Evolutionary conservation across 2,888 invertebrate species (phyloP), one percentile per base, ranked within the genome.

Genomic region (Fragum fragum): DNA sequence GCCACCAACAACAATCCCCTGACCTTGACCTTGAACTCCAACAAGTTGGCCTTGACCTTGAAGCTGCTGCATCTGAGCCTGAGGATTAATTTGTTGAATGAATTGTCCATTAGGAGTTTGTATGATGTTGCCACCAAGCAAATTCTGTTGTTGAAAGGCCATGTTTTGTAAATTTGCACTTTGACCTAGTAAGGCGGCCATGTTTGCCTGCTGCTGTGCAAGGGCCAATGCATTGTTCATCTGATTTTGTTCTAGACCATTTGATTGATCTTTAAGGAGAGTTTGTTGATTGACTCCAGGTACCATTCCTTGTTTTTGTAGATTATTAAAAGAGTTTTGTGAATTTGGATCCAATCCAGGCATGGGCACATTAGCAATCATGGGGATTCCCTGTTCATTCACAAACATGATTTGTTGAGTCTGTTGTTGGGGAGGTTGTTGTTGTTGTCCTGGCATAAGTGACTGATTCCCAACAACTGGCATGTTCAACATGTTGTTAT

Each of bases 371-470:
- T 87, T 89, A 6, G 89, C 89, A 36, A 89, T 87, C 73, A 86
- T 85, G 21, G 91, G 90, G 21, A 91, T 81, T 9, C 92, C 92
- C 75, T 90, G 91, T 61, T 91, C 91, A 78, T 91, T 91, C 26
- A 91, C 83, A 73, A 91, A 87, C 81, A 91, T 88, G 0, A 90
- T 85, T 71, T 92, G 91, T 73, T 90, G 90, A 69, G 89, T 89
- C 63, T 87, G 89, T 59, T 55, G 70, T 32, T 63, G 71, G 9
- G 57, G 76, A n/a, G 76, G 75, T 16, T 79, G 69, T 16, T 80
- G 81, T 32, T 81, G 81, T 47, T 83, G 85, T 9, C 84, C 83
- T 53, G 81, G 81, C 36, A 84, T 73, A 53, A 80, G 47, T n/a
- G 81, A 72, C 73, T 88, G 88, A 61, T 88, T 83, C 55, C 87